Evolutionary conservation across 1,140 invertebrate genomes (phyloP), one percentile per base, ranked within the genome.

Genomic region (Zeugodacus cucurbitae): DNA sequence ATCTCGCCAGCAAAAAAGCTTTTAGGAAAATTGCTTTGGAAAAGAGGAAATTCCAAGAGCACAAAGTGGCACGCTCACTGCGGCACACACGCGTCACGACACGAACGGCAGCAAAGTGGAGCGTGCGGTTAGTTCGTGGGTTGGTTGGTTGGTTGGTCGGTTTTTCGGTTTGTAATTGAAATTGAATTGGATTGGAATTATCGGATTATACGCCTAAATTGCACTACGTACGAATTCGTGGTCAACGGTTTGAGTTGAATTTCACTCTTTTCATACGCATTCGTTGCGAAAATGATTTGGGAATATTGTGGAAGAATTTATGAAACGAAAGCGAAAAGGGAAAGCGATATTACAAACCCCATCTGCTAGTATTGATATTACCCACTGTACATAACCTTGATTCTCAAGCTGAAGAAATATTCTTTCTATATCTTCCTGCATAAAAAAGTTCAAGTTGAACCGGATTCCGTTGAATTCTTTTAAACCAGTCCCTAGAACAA

Each of bases 1-100:
- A 82, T 82, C 74, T 82, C 70, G 17, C 64, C 7, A 29, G 37
- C 22, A 82, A 26, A 48, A 82, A 82, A 48, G 74, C 74, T 82
- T 82, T 82, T 82, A 82, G 74, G 74, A 82, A 82, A 82, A 82
- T 82, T 82, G n/a, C 74, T 54, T 82, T 26, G 44, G n/a, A 48
- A 48, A 44, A 82, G 41, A 48, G 74, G 11, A 82, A 82, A 48
- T 82, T 82, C 74, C 74, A 82, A n/a, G n/a, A 17, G 22, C 26
- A 26, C 41, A 82, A 82, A 82, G n/a, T 14, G 26, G 62, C 62
- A 17, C 22, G 22, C 59, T 17, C 2, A 14, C n/a, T 10, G 34
- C n/a, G 26, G n/a, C 34, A 62, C 22, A 22, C n/a, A 26, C 22
- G 58, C 22, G 14, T n/a, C n/a, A n/a, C 48, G 14, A 67, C 26